Evolutionary conservation across 1,140 invertebrate species (phyloP), one percentile per base, ranked within the genome.

Genomic region (Macrotrachela quadricornifera): DNA sequence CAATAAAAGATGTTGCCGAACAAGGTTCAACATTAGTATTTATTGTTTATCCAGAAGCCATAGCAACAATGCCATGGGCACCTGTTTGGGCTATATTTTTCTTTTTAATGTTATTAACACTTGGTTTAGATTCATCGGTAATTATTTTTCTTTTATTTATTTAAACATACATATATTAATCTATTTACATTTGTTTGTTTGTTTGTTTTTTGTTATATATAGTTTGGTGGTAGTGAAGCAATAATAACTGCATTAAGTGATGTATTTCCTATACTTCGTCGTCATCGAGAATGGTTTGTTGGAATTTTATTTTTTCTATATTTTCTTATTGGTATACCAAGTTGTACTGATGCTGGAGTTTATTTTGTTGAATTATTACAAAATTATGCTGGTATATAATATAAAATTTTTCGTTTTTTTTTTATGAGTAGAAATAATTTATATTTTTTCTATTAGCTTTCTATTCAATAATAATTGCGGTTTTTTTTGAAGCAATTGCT

Each of bases 201-300:
- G 13, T 45, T 4, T 30, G 2, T 8, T 30, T 30, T 30, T 21
- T 10, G 15, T 18, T 49, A 8, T 11, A 21, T 9, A 17, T 68
- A 95, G 88, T 96, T 96, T 71, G 91, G 90, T n/a, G 90, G 91
- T 17, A 94, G 88, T 0, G 91, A 95, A 72, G 91, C 91, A 0
- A 91, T 96, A 47, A 92, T 96, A 59, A 96, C 91, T 12, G 91
- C 86, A 1, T 67, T 96, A 1, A 88, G 86, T 61, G 90, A 95
- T 61, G 88, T 94, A 68, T 94, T 87, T 64, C 86, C 87, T 0
- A 73, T 83, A 30, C 83, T 96, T 49, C 80, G 83, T 16, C 78
- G 78, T 17, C 78, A 94, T 67, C 76, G 91, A n/a, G 86, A 94
- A 67, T 73, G 88, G 10, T 95, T 96, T 65, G 86, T 96, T 9